Conservation (phyloP, 2,888 invertebrate genomes). For the Agrochola litura region DNA sequence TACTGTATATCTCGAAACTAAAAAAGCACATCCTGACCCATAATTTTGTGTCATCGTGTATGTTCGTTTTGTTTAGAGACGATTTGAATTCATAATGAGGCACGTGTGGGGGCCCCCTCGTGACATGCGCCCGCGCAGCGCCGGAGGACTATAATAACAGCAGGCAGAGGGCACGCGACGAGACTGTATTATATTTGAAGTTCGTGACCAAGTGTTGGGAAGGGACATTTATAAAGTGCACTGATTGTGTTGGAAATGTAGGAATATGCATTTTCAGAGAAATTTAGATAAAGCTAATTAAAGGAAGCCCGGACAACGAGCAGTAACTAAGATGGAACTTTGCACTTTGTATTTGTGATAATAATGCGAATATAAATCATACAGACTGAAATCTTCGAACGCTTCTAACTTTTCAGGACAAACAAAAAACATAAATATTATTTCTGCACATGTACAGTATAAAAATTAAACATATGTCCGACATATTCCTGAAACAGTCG, state of each 20-base stretch:
- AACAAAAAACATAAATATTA: conserved; percentile 3
- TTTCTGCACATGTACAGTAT: conserved; percentile 45
- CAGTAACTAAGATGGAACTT: background rate
- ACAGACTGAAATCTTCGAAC: background rate
- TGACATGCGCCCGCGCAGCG: conserved; percentile 79
- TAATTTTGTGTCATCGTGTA: conserved; percentile 56
- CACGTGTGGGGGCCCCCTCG: conserved; percentile 84
- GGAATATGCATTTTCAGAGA: background rate
- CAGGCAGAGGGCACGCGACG: conserved; percentile 79
- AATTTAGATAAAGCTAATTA: background rate
- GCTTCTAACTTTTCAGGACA: background rate
- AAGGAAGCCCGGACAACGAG: no score
- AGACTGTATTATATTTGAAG: conserved; percentile 79
- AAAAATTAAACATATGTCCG: conserved; percentile 68
- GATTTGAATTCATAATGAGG: conserved; percentile 79
- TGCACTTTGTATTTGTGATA: background rate
- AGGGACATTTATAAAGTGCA: conserved; percentile 29
- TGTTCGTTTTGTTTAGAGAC: conserved; percentile 77
- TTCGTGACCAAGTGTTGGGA: conserved; percentile 54
- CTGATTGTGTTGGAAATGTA: conserved; percentile 1
- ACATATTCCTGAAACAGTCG: conserved; percentile 71
- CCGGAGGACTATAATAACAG: conserved; percentile 71
- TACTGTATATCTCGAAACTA: conserved; percentile 14
- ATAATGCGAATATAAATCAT: background rate
- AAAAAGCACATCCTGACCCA: conserved; percentile 54